These are phyloP conservation scores for human DNA, from an alignment of 2,113 vertebrate genomes.

Conservation along the genomic window GRCh38 chr1:89528501-89529000, in stretches of 20 bases:
- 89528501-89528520: background rate
- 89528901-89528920: background rate
- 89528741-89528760: background rate
- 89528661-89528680: background rate
- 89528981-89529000: background rate
- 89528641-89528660: background rate
- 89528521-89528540: background rate
- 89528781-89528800: background rate
- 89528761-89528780: background rate
- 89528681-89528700: background rate
- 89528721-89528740: background rate
- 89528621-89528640: slow-evolving; percentile 25
- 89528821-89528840: background rate
- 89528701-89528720: background rate
- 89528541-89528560: background rate
- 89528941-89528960: background rate
- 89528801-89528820: background rate
- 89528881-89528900: background rate
- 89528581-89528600: background rate
- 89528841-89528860: background rate
- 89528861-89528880: background rate
- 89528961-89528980: background rate
- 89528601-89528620: background rate
- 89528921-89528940: background rate
- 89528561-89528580: slow-evolving; percentile 39